Evolutionary conservation across 2,797 vertebrate genomes (phyloP), one percentile per base, ranked within the genome.

Genomic region (Micropoecilia bifurca): DNA sequence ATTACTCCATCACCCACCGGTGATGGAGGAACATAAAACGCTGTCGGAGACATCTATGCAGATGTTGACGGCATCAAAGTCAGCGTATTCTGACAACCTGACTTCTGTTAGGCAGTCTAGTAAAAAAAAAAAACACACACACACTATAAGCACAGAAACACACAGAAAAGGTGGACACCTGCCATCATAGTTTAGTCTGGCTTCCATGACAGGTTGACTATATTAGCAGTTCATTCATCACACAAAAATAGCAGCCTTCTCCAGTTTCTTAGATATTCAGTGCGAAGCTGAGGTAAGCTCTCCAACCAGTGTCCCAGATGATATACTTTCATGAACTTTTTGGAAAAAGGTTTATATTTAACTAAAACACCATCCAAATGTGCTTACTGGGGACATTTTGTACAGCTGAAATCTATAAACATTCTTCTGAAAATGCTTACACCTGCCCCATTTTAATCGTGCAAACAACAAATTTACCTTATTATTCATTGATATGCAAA

Each of bases 1-100:
- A 80, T 91, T 90, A 79, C 87, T 92, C 89, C 87, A 90, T 93
- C 89, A 87, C 76, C n/a, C 82, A 77, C 63, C 76, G 87, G 85
- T 88, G 85, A 92, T 87, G 81, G 88, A 85, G 76, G 85, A 82
- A 90, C 86, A 83, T 83, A 92, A 91, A 80, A 87, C 88, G 87
- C 87, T 91, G 90, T 91, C 90, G 72, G 77, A 83, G 83, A 82
- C 88, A 61, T 89, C 89, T 88, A 92, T 92, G 88, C 88, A 93
- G 92, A 92, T 93, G 77, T 83, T 82, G 92, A 91, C n/a, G 69
- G 81, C 89, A 87, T 94, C 89, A 93, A 90, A 90, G 87, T 73
- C 75, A 28, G 79, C 39, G 10, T 47, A 84, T 83, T 89, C 81
- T 92, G 93, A 94, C 91, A 95, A 84, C 83, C 83, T 88, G 91